phyloP scores from a whole-genome alignment of 2,888 invertebrate genomes.

The Ashinkailepas kermadecensis region DNA sequence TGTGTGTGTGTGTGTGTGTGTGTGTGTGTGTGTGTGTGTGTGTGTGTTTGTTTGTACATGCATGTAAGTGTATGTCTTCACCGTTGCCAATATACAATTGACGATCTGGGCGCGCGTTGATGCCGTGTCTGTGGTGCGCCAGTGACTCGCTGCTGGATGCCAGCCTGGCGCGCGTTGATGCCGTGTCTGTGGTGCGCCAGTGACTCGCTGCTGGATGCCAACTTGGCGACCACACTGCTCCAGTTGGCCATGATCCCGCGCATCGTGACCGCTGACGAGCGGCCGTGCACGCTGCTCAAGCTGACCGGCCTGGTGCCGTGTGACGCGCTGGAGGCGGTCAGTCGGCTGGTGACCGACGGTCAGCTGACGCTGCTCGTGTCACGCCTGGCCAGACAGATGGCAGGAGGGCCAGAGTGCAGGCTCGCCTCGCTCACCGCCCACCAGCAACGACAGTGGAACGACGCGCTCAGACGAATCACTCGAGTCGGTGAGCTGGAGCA shows the following conservation, averaged over 20 bases:
- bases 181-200: neutral
- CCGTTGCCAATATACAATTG: too few species aligned
- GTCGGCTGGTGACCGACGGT: neutral
- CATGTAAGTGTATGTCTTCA: too few species aligned
- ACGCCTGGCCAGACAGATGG: neutral
- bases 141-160: neutral
- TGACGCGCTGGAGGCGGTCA: neutral
- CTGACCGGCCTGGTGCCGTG: slow-evolving; percentile 5
- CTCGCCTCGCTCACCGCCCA: neutral
- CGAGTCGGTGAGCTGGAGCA: neutral
- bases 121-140: neutral
- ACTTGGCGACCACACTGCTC: neutral
- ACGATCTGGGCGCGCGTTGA: neutral
- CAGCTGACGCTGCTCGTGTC: neutral
- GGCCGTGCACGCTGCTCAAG: slow-evolving; percentile 9
- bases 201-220: neutral
- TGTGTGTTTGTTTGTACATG: too few species aligned
- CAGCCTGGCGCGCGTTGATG: neutral
- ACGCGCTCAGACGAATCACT: neutral
- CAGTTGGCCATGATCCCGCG: neutral
- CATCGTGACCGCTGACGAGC: neutral
- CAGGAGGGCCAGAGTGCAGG: neutral
- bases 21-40: too few species aligned
- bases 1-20: too few species aligned
- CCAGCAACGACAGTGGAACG: neutral